Base-by-base conservation (phyloP, 2,888 invertebrate species). In the Cataglyphis altisquamis region DNA sequence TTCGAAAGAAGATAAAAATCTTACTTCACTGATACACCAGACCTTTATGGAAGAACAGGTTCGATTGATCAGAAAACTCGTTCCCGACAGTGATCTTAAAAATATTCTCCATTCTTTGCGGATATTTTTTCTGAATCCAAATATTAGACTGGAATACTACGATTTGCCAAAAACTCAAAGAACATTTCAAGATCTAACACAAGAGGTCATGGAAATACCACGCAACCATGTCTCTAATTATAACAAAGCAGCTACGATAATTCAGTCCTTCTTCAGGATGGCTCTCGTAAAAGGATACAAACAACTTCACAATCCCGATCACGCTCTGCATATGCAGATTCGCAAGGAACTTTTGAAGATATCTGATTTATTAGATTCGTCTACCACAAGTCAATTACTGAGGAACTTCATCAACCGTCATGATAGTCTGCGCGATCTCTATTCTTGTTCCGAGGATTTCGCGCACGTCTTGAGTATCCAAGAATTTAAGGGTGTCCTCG, bases 261-360 rank as follows among this genome's bases (percentile, higher is more conserved):
- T 93, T 70, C 92, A 93, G 72, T 88, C 91, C 0, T 91, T 91
- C 15, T 91, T 93, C 68, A 91, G 87, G 21, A 90, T 84, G 88
- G 39, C 75, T 1, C 18, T 86, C 2, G 41, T 91, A 1, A 90
- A 83, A 52, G 72, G 63, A 18, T 93, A 92, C 63, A 83, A 78
- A 57, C 4, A 72, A 15, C 87, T 89, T 2, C 92, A 92, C 60
- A 67, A 88, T 45, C 60, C 87, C 0, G 41, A 41, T 25, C 88
- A 93, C 32, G 3, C 36, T 10, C 67, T 87, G 18, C 90, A 92
- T 64, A 52, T 74, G 1, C 18, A n/a, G 3, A 78, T 91, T 10
- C 78, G 78, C n/a, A 60, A 85, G 5, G 63, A 63, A 25, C 85
- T 93, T 0, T 4, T 67, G 4, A 88, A 80, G 6, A 45, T 92